These are phyloP conservation scores for Nanorana parkeri DNA, from an alignment of 2,113 vertebrate species.

Conservation along the genomic window DNA sequence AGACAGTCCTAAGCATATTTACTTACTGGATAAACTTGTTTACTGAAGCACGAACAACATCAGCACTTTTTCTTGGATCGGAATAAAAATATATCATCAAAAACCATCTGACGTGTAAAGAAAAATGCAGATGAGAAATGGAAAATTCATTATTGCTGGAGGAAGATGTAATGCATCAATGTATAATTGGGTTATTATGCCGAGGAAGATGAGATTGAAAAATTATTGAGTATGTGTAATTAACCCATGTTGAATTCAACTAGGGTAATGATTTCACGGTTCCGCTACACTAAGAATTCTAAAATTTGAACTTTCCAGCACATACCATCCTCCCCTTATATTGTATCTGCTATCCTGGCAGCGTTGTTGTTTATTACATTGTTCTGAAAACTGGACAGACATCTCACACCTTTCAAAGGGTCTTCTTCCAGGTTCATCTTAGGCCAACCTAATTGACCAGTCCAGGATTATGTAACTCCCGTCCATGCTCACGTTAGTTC, in stretches of 20 bases:
- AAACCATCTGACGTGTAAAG: slow-evolving; percentile 25
- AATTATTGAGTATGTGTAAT: slow-evolving; percentile 38
- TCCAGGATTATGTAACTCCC: too few relatives aligned
- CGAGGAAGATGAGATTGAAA: slow-evolving; percentile 36
- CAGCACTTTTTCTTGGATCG: slow-evolving; percentile 16
- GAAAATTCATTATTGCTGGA: slow-evolving; percentile 29
- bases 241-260: slow-evolving; percentile 15
- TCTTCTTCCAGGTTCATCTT: too few relatives aligned
- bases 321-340: too few relatives aligned
- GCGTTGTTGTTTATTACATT: too few relatives aligned
- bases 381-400: too few relatives aligned
- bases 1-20: not conserved
- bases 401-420: too few relatives aligned
- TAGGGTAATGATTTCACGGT: not conserved
- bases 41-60: not conserved
- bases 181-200: slow-evolving; percentile 41
- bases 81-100: slow-evolving; percentile 28
- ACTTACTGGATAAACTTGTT: slow-evolving; percentile 17
- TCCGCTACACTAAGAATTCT: not conserved
- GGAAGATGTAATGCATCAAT: slow-evolving; percentile 46
- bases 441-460: too few relatives aligned
- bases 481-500: too few relatives aligned
- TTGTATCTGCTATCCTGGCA: too few relatives aligned
- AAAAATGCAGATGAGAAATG: slow-evolving; percentile 37
- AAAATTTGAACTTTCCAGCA: not conserved